These are phyloP conservation scores for Stenoptilia bipunctidactyla DNA, from an alignment of 2,888 invertebrate species.

Conservation along the genomic window DNA sequence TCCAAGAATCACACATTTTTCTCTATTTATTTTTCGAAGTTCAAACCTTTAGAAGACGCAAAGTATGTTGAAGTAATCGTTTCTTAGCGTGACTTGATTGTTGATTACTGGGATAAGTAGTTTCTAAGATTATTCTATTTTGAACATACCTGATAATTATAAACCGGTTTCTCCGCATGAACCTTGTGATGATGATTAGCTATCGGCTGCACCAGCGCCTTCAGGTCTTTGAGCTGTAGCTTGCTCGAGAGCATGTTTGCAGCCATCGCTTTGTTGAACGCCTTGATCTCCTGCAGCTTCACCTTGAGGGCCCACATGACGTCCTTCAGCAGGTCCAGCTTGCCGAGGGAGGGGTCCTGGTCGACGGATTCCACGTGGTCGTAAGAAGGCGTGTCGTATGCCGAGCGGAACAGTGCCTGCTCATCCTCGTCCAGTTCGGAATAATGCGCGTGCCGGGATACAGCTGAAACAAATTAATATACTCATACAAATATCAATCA, in stretches of 20 bases:
- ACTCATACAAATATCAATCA: too few species aligned
- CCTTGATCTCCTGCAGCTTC: conserved; percentile 48
- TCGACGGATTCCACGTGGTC: conserved; percentile 24
- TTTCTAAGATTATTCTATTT: too few species aligned
- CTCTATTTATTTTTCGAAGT: too few species aligned
- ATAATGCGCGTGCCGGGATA: conserved; percentile 35
- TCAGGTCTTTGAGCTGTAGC: conserved; percentile 44
- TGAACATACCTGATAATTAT: conserved; percentile 14
- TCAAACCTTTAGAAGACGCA: too few species aligned
- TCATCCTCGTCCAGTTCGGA: conserved; percentile 49
- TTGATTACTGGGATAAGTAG: too few species aligned
- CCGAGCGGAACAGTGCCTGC: conserved; percentile 43
- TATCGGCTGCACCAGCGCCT: conserved; percentile 27
- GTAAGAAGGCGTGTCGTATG: conserved; percentile 48
- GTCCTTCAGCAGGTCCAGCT: conserved; percentile 52
- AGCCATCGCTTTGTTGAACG: conserved; percentile 48
- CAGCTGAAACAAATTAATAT: too few species aligned
- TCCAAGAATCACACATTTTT: too few species aligned
- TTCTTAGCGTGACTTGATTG: too few species aligned
- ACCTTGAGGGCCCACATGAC: conserved; percentile 53
- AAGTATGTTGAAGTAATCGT: too few species aligned
- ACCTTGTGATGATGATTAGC: conserved; percentile 35
- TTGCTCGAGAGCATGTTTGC: conserved; percentile 49
- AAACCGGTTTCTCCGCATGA: conserved; percentile 32
- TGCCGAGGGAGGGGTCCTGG: conserved; percentile 20